Base-by-base conservation (phyloP, 2,888 invertebrate species). In the Lepidochitona cinerea region DNA sequence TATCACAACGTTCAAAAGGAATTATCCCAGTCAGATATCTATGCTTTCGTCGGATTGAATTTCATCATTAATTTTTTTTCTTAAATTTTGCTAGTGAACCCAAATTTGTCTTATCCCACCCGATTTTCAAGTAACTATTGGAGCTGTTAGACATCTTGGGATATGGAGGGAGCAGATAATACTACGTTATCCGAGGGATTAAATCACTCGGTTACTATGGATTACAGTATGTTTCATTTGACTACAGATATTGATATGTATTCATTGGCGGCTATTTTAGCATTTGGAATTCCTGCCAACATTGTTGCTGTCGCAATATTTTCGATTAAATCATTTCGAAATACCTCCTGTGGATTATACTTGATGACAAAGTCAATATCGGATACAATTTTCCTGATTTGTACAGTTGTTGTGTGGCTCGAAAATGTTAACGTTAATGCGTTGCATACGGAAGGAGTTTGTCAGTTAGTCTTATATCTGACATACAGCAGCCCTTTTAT, bases 401-500 rank as follows among this genome's bases (percentile, higher is more conserved):
- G 68, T 36, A 49, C 66, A 0, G 23, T 66, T 6, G 32, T 49
- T 3, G 71, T 53, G 26, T 74, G 74, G 74, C 59, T 74, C 32
- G 52, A n/a, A 32, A 14, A 65, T 18, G 59, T 74, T n/a, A 67
- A 41, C 7, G 26, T 74, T 18, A 52, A 65, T 7, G 7, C 54
- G 23, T n/a, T 71, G 41, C 64, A 67, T 33, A 71, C 53, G 6
- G 26, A 59, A n/a, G 74, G 71, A 2, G 29, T 18, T 36, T 74
- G 74, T 52, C 74, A 74, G 71, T 53, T 74, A n/a, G 59, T 74
- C n/a, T 12, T 71, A 14, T 74, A 71, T 33, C n/a, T 70, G 49
- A 71, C 49, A 37, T 64, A 65, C 36, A 32, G 49, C 7, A 71
- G 67, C 41, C 37, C 37, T n/a, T 71, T 74, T 59, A 52, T 74